Evolutionary conservation across 1,140 invertebrate species (phyloP).

Genomic region (Cephus cinctus): DNA sequence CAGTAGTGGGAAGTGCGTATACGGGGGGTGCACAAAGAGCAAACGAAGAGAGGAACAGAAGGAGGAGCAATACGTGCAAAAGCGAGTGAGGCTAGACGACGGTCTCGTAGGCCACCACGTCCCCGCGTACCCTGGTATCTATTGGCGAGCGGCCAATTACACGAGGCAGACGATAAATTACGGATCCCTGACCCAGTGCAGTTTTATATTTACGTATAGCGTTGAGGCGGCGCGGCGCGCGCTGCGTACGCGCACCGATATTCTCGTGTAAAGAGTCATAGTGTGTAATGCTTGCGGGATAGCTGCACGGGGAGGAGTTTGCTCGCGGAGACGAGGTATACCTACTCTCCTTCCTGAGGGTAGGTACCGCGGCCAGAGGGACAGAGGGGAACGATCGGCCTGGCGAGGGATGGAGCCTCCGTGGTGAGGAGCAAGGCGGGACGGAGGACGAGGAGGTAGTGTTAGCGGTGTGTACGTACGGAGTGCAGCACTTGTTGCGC

Average conservation of each 20-base stretch:
- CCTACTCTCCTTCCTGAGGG: too few relatives aligned
- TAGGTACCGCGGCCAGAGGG: constrained; percentile 8
- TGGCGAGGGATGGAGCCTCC: constrained; percentile 9
- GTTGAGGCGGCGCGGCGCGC: too few relatives aligned
- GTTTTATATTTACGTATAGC: constrained; percentile 53
- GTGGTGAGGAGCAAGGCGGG: constrained; percentile 15
- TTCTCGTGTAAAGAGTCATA: too few relatives aligned
- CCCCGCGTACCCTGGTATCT: constrained; percentile 25
- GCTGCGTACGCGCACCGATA: too few relatives aligned
- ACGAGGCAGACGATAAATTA: constrained; percentile 50
- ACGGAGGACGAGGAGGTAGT: constrained; percentile 13
- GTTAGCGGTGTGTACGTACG: constrained; percentile 18
- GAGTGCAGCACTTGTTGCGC: constrained; percentile 53
- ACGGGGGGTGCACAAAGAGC: constrained; percentile 1
- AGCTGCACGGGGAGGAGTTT: not conserved
- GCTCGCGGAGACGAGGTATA: too few relatives aligned
- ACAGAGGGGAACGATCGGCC: constrained; percentile 11
- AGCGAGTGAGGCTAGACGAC: not conserved
- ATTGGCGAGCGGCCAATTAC: constrained; percentile 50
- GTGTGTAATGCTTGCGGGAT: too few relatives aligned
- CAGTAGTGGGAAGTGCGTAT: not conserved
- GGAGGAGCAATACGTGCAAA: not conserved
- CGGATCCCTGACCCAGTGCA: constrained; percentile 56
- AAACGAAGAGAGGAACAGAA: not conserved
- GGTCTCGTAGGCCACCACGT: not conserved